Evolutionary conservation across 2,888 invertebrate species (phyloP).

Genomic region (Lasius fuliginosus): DNA sequence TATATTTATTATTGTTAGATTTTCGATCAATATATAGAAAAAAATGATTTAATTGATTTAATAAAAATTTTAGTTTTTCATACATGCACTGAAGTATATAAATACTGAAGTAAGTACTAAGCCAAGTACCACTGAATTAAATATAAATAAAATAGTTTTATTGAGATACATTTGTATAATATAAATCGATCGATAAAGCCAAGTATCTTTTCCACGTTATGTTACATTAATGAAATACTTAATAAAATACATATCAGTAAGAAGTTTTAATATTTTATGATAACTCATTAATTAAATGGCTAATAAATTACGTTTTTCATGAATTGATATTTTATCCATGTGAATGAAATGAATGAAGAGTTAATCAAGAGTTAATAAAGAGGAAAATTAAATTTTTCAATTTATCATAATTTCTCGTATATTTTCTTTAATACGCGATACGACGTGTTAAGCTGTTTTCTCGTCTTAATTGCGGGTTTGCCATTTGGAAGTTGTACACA

Average conservation of each 20-base stretch:
- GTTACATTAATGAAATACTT: background rate
- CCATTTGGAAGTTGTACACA: conserved; percentile 14
- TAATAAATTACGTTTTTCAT: conserved; percentile 45
- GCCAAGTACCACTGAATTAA: too few species aligned
- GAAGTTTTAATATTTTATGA: background rate
- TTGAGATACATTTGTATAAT: background rate
- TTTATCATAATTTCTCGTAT: background rate
- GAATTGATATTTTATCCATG: background rate
- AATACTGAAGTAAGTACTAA: too few species aligned
- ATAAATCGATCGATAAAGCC: background rate
- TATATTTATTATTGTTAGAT: background rate
- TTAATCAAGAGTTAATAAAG: background rate
- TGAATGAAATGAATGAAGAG: background rate
- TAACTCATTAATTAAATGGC: background rate
- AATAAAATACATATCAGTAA: background rate
- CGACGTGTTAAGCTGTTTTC: conserved; percentile 27
- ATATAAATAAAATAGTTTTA: background rate
- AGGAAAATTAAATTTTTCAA: background rate
- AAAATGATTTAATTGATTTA: conserved; percentile 3
- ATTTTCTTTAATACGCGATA: background rate
- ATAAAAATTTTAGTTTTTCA: background rate
- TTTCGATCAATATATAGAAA: background rate
- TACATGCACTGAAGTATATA: background rate
- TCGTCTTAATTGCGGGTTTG: background rate
- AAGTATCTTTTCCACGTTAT: background rate